Evolutionary conservation across 2,888 invertebrate genomes (phyloP), one percentile per base, ranked within the genome.

Genomic region (Drosophila paramelanica): DNA sequence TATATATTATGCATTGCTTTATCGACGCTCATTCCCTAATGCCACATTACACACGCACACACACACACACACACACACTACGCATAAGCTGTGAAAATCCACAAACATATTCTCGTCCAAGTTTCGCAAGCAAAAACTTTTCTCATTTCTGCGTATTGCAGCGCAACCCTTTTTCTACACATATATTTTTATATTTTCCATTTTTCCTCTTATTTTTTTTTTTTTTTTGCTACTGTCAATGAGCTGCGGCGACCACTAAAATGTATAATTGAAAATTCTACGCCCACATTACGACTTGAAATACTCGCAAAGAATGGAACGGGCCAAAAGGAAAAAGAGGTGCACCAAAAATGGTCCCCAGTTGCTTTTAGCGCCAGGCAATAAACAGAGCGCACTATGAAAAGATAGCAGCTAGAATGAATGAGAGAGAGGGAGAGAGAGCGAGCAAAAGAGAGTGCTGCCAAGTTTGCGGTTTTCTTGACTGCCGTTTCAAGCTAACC

Each of bases 251-350:
- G 68, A 68, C 79, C 68, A 79, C 83, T 86, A 85, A 81, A 80
- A 86, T 82, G 77, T 82, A 81, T 81, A 81, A 81, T 81, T 86
- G 87, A 86, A 81, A 81, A 82, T 86, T 79, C 69, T 73, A 79
- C 87, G 87, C 80, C 80, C 80, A 83, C 84, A 77, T 77, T 79
- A 79, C 75, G 58, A 79, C 86, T 69, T 62, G 56, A 64, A 61
- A 67, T 65, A 41, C 52, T 36, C 36, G 50, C 57, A 51, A 39
- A 36, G 51, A 55, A 38, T 56, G 50, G 10, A 23, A 27, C n/a
- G 42, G 55, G 2, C 23, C n/a, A 7, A 39, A 43, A 14, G 6
- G 7, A 2, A 5, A 36, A 2, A 7, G 33, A 1, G 20, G 8
- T 51, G 45, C 20, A 49, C 52, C 45, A 71, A 78, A 81, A 86